phyloP scores from a whole-genome alignment of 2,113 vertebrate species.

The Scomber scombrus region DNA sequence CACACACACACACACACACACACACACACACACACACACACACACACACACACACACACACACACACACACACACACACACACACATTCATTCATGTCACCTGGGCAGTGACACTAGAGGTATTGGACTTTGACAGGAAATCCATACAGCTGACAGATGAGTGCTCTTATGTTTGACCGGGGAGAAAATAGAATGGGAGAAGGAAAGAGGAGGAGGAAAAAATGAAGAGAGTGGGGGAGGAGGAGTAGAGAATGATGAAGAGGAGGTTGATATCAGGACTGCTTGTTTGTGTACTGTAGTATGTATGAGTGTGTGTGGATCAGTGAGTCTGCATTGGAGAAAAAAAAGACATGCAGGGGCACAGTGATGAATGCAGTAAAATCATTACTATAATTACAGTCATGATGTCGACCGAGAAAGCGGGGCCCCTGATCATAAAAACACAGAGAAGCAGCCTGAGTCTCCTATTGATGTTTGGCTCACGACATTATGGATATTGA shows the following conservation, averaged over 20 bases:
- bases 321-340: conserved; percentile 1
- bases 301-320: conserved; percentile 4
- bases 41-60: too few relatives aligned
- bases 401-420: conserved; percentile 34
- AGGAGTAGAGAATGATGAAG: conserved; percentile 23
- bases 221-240: conserved; percentile 37
- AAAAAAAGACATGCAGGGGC: conserved; percentile 21
- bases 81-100: conserved; percentile 55
- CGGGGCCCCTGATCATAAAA: conserved; percentile 39
- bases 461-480: conserved; percentile 50
- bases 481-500: conserved; percentile 55
- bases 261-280: conserved; percentile 1
- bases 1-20: background rate
- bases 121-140: conserved; percentile 75
- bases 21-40: conserved; percentile 3
- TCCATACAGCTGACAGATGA: conserved; percentile 78
- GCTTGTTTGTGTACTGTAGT: conserved; percentile 24
- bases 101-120: conserved; percentile 54
- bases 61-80: background rate
- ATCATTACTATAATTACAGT: conserved; percentile 64
- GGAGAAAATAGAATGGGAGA: conserved; percentile 68
- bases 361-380: conserved; percentile 53
- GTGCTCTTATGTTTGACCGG: conserved; percentile 63
- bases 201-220: conserved; percentile 36
- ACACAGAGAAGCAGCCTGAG: conserved; percentile 15